Conservation (phyloP, 2,113 vertebrate species). For the Anhinga anhinga region DNA sequence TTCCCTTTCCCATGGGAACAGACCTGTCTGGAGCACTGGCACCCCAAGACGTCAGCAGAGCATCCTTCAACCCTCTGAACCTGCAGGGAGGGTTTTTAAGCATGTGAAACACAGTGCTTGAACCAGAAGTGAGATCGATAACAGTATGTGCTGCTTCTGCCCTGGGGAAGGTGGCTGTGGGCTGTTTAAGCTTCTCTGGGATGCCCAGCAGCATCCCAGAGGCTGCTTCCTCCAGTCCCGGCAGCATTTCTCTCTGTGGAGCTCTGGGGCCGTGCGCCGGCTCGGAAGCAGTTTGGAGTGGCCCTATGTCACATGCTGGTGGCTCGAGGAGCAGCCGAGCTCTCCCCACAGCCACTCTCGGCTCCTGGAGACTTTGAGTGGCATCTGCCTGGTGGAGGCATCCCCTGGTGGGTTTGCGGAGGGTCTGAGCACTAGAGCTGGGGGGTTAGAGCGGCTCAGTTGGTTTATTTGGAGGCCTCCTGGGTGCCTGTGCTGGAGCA, state of each 20-base stretch:
- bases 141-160: not conserved
- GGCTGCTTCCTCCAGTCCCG: not conserved
- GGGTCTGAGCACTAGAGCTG: not conserved
- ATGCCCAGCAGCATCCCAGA: not conserved
- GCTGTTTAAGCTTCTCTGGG: not conserved
- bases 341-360: fast-evolving
- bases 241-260: not conserved
- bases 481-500: not conserved
- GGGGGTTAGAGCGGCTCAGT: not conserved
- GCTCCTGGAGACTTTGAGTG: not conserved
- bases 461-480: not conserved
- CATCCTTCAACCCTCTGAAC: not conserved
- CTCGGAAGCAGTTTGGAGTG: not conserved
- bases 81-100: not conserved
- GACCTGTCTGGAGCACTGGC: fast-evolving
- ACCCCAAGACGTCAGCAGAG: not conserved
- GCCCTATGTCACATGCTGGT: fast-evolving
- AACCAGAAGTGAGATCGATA: fast-evolving
- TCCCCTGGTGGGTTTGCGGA: fast-evolving
- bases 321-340: not conserved
- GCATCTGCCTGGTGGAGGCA: not conserved
- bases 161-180: fast-evolving
- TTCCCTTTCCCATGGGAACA: not conserved
- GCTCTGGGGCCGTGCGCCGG: fast-evolving
- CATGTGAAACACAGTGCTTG: fast-evolving